Evolutionary conservation across 2,113 vertebrate genomes (phyloP).

Genomic region (Cephalophus harveyi): DNA sequence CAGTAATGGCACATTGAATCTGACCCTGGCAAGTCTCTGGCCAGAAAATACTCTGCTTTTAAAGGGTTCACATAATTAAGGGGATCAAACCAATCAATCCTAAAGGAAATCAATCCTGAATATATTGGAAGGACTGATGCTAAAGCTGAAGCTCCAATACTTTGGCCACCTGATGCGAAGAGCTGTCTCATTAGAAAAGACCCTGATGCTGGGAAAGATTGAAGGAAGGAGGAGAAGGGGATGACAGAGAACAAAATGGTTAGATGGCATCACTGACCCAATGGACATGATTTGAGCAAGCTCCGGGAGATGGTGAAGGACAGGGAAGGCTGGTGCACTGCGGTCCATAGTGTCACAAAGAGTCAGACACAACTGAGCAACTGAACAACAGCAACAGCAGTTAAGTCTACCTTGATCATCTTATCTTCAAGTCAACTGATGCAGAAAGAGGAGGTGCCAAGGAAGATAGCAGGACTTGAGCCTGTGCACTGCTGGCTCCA

Average conservation of each 20-base stretch:
- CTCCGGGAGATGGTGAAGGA: background rate
- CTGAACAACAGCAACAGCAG: background rate
- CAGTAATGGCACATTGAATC: background rate
- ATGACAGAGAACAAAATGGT: background rate
- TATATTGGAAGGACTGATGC: background rate
- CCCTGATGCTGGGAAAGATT: background rate
- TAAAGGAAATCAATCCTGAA: background rate
- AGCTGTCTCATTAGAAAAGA: background rate
- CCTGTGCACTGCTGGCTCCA: background rate
- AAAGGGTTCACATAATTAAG: background rate
- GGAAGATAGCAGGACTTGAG: background rate
- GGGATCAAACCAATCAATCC: background rate
- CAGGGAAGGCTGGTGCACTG: fast-evolving
- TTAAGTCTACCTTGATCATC: background rate
- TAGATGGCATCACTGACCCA: background rate
- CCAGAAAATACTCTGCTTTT: background rate
- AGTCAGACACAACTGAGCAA: background rate
- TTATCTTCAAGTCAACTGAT: background rate
- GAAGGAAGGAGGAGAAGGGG: background rate
- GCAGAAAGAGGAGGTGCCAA: background rate
- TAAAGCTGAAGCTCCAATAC: background rate
- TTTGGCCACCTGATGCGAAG: background rate
- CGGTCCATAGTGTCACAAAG: background rate
- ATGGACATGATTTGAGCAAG: background rate
- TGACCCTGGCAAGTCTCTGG: background rate